A percentile compares a stretch with the other conserved stretches of the same genome.
Evolutionary conservation across 2,113 vertebrate species (phyloP).

Genomic region (Rissa tridactyla): DNA sequence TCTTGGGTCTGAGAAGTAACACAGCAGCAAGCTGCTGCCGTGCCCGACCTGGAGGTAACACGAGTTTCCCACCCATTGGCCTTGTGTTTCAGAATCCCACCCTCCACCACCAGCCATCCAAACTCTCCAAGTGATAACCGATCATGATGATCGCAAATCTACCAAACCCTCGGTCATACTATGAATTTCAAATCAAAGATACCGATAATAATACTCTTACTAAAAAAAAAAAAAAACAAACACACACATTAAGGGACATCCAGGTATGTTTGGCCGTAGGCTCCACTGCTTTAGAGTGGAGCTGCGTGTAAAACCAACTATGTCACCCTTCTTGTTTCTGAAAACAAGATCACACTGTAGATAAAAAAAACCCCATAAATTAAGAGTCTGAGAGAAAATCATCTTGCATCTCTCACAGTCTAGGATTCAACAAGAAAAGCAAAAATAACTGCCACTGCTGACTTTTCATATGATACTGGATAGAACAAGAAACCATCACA

Average conservation of each 20-base stretch:
- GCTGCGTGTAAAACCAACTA: background rate
- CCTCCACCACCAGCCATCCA: background rate
- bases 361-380: background rate
- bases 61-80: rapidly evolving
- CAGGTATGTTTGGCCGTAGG: background rate
- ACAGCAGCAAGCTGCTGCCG: background rate
- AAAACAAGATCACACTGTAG: background rate
- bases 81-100: background rate
- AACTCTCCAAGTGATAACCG: background rate
- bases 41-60: background rate
- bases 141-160: background rate
- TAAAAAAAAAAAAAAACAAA: background rate
- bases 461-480: rapidly evolving
- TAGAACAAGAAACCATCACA: background rate
- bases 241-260: background rate
- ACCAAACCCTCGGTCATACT: background rate
- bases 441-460: background rate
- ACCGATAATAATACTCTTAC: background rate
- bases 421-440: background rate
- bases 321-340: background rate
- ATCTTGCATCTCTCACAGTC: background rate
- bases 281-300: background rate
- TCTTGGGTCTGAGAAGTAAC: background rate
- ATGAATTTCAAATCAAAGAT: background rate
- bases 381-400: background rate